A percentile compares a stretch with the other conserved stretches of the same genome.
Evolutionary conservation across 2,113 vertebrate genomes (phyloP).

Genomic region (Smithornis capensis): DNA sequence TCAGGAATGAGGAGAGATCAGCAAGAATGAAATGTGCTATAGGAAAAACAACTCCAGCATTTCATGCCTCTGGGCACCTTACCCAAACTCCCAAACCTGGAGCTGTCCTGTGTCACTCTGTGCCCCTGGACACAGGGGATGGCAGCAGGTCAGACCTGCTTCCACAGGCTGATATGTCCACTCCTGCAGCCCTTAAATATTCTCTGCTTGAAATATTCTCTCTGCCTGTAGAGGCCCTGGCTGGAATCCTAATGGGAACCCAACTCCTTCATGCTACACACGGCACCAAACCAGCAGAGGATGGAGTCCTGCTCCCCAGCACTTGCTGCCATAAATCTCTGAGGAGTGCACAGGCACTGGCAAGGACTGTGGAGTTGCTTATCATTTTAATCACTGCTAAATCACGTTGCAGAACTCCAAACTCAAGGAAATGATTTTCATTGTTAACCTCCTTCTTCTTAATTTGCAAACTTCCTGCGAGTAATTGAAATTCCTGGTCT

Average conservation of each 20-base stretch:
- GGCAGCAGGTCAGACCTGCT: not conserved
- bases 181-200: not conserved
- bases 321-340: not conserved
- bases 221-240: not conserved
- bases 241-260: not conserved
- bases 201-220: not conserved
- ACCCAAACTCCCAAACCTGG: accelerated
- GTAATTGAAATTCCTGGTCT: constrained; percentile 60
- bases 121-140: accelerated
- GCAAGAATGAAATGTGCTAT: not conserved
- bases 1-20: not conserved
- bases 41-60: not conserved
- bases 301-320: not conserved
- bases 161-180: not conserved
- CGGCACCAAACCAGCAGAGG: not conserved
- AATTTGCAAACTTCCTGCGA: constrained; percentile 54
- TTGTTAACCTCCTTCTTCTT: constrained; percentile 39
- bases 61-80: not conserved
- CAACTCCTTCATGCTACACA: not conserved
- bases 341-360: not conserved
- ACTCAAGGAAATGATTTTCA: constrained; percentile 52
- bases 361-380: not conserved
- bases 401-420: constrained; percentile 4
- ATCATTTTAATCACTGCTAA: constrained; percentile 28
- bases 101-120: accelerated